phyloP scores from a whole-genome alignment of 2,113 vertebrate species.

The Microcebus griseorufus region DNA sequence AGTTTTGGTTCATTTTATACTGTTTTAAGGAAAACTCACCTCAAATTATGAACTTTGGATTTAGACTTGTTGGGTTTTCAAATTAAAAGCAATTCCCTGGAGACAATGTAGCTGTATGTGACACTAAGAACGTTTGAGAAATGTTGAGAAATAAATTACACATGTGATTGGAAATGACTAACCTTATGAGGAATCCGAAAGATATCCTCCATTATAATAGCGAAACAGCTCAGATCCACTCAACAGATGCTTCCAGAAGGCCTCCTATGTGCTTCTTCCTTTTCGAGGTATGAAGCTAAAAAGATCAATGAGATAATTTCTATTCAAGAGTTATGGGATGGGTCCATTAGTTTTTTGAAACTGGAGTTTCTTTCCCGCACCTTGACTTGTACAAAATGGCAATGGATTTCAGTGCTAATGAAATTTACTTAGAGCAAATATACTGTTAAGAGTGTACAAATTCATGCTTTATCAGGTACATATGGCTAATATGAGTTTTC shows the following conservation, averaged over 20 bases:
- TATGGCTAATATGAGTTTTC: not conserved
- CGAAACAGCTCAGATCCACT: not conserved
- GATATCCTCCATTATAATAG: not conserved
- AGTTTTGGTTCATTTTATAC: constrained; percentile 52
- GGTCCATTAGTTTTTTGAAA: not conserved
- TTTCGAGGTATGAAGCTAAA: not conserved
- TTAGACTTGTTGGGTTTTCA: constrained; percentile 48
- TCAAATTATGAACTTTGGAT: constrained; percentile 54
- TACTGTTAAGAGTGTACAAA: not conserved
- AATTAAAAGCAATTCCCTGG: constrained; percentile 10
- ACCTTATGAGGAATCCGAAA: not conserved
- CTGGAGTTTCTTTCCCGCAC: not conserved
- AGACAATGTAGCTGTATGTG: constrained; percentile 30
- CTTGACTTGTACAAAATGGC: not conserved
- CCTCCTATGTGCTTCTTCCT: not conserved
- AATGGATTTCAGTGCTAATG: not conserved
- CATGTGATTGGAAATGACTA: not conserved
- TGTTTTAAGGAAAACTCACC: constrained; percentile 52
- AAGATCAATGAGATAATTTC: not conserved
- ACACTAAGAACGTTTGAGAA: not conserved
- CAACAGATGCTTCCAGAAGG: not conserved
- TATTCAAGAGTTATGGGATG: not conserved
- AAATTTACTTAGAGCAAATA: not conserved
- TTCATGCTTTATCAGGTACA: not conserved
- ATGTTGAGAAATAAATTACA: constrained; percentile 31